Percentiles rank a stretch among this genome's conserved stretches.
These are phyloP conservation scores for Gerris lacustris DNA, from an alignment of 2,888 invertebrate genomes.

Conservation along the genomic window DNA sequence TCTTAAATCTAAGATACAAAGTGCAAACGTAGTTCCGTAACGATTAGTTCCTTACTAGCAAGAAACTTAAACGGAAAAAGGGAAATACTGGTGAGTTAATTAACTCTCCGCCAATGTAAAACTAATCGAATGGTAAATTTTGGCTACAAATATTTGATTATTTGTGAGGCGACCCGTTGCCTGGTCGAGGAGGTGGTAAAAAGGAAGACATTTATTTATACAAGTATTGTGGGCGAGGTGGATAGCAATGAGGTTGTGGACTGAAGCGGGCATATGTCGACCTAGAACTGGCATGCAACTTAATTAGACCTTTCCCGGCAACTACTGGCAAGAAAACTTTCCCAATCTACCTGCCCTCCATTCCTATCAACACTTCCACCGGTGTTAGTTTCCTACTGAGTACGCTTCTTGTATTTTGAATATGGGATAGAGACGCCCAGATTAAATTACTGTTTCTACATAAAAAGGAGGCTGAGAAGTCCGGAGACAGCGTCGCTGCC, in stretches of 20 bases:
- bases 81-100: too few species aligned
- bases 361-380: conserved; percentile 1
- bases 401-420: conserved; percentile 2
- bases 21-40: too few species aligned
- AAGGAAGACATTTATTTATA: too few species aligned
- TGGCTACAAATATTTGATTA: too few species aligned
- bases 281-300: neutral
- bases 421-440: neutral
- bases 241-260: neutral
- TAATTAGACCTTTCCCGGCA: neutral
- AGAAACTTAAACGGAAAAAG: too few species aligned
- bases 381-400: neutral
- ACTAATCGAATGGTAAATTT: too few species aligned
- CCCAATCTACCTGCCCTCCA: neutral
- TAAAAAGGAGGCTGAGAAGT: neutral
- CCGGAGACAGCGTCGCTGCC: too few species aligned
- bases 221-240: neutral
- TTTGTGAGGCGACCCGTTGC: too few species aligned
- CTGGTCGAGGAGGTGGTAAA: too few species aligned
- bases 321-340: conserved; percentile 5
- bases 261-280: neutral
- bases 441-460: conserved; percentile 3
- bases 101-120: too few species aligned
- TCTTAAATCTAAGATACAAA: too few species aligned
- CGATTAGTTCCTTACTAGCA: too few species aligned